Conservation (phyloP, 1,140 invertebrate genomes). For the Grapholita molesta region DNA sequence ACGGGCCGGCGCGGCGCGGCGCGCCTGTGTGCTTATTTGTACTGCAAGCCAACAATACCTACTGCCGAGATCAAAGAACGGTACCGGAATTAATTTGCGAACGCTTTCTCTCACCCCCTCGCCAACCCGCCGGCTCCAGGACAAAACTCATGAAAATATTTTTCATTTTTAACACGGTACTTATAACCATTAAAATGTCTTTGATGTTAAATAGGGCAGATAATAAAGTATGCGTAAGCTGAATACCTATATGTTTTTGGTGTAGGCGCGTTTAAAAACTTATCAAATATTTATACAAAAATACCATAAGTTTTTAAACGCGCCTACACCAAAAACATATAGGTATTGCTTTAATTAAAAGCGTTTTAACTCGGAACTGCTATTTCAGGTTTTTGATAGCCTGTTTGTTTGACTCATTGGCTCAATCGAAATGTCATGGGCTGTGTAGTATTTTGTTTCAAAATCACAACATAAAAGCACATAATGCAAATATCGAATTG, state of each 20-base stretch:
- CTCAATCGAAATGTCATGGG: not conserved
- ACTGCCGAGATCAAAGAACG: slow-evolving; percentile 43
- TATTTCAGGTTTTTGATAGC: slow-evolving; percentile 8
- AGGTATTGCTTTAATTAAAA: not conserved
- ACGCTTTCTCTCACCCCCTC: slow-evolving; percentile 42
- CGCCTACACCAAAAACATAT: not conserved
- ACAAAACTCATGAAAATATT: slow-evolving; percentile 37
- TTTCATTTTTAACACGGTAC: slow-evolving; percentile 28
- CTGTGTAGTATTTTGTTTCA: not conserved
- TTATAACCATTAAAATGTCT: slow-evolving; percentile 30
- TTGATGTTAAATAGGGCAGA: slow-evolving; percentile 28
- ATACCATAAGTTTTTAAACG: not conserved
- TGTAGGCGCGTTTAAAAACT: not conserved
- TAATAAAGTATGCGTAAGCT: not conserved
- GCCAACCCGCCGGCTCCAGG: slow-evolving; percentile 26
- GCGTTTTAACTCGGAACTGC: not conserved
- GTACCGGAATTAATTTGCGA: slow-evolving; percentile 58
- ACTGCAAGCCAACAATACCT: slow-evolving; percentile 27
- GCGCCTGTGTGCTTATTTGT: slow-evolving; percentile 37
- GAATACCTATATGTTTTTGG: not conserved
- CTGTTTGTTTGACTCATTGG: not conserved
- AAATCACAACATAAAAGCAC: not conserved
- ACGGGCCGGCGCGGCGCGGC: slow-evolving; percentile 25
- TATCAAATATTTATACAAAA: slow-evolving; percentile 12
- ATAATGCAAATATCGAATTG: too few relatives aligned